Evolutionary conservation across 2,113 vertebrate species (phyloP).

Genomic region (Motacilla alba): DNA sequence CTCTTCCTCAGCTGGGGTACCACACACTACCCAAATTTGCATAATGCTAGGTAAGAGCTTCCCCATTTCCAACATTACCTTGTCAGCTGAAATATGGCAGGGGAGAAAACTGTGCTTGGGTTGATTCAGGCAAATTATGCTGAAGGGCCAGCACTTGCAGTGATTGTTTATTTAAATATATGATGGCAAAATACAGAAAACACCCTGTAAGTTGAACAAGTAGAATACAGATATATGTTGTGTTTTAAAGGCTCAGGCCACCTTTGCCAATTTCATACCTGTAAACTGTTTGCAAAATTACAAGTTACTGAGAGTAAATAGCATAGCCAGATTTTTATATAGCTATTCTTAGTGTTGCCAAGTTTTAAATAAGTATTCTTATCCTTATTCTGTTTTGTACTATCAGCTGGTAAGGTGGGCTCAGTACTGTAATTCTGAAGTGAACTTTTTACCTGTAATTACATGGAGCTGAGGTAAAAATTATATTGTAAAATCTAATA

Average conservation of each 20-base stretch:
- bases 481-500: neutral
- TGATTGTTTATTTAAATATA: neutral
- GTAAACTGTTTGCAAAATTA: neutral
- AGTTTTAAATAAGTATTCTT: neutral
- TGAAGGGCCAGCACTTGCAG: neutral
- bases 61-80: neutral
- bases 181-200: neutral
- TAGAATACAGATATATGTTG: neutral
- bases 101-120: neutral
- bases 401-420: neutral
- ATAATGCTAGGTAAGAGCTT: neutral
- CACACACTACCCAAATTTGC: neutral
- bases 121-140: neutral
- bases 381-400: neutral
- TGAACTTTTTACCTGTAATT: neutral
- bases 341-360: neutral
- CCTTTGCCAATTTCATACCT: neutral
- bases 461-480: slow-evolving; percentile 24
- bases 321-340: neutral
- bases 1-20: neutral
- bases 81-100: neutral
- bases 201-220: neutral
- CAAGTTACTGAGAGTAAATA: neutral
- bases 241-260: neutral
- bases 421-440: slow-evolving; percentile 7